A percentile compares a stretch with the other conserved stretches of the same genome.
phyloP scores from a whole-genome alignment of 2,888 invertebrate genomes.

The Ophion ellenae region DNA sequence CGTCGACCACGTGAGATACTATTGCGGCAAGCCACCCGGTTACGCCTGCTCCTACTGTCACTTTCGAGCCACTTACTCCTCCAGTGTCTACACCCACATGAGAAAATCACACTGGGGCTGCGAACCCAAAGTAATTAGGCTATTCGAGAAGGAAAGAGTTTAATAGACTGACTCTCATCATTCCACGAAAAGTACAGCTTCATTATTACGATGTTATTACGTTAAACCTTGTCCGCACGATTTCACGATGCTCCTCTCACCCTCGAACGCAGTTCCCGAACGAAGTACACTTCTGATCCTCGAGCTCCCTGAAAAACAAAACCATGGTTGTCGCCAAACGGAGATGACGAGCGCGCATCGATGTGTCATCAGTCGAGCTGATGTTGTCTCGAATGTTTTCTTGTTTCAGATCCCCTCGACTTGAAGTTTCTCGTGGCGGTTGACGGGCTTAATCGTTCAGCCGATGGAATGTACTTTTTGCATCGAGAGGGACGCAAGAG shows the following conservation, averaged over 20 bases:
- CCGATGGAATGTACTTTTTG: slow-evolving; percentile 24
- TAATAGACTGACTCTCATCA: slow-evolving; percentile 50
- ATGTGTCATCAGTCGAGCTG: neutral
- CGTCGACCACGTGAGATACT: slow-evolving; percentile 76
- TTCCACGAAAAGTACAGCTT: slow-evolving; percentile 35
- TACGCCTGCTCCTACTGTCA: slow-evolving; percentile 71
- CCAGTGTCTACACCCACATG: slow-evolving; percentile 65
- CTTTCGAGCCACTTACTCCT: slow-evolving; percentile 62
- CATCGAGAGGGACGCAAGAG: slow-evolving; percentile 32
- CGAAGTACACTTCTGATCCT: neutral
- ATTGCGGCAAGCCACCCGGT: slow-evolving; percentile 76
- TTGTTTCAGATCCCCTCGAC: slow-evolving; percentile 43
- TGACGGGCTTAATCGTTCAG: slow-evolving; percentile 20
- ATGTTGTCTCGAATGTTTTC: neutral
- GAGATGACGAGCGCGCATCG: neutral
- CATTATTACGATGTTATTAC: neutral
- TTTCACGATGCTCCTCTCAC: neutral
- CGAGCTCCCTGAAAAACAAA: neutral
- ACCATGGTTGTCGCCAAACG: neutral
- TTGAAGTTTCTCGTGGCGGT: slow-evolving; percentile 40
- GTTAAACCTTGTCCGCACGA: neutral
- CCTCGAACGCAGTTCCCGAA: neutral
- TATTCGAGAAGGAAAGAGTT: slow-evolving; percentile 62
- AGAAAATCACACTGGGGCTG: slow-evolving; percentile 63
- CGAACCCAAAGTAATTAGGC: slow-evolving; percentile 59